phyloP scores from a whole-genome alignment of 1,140 invertebrate genomes.

The Melitaea cinxia region DNA sequence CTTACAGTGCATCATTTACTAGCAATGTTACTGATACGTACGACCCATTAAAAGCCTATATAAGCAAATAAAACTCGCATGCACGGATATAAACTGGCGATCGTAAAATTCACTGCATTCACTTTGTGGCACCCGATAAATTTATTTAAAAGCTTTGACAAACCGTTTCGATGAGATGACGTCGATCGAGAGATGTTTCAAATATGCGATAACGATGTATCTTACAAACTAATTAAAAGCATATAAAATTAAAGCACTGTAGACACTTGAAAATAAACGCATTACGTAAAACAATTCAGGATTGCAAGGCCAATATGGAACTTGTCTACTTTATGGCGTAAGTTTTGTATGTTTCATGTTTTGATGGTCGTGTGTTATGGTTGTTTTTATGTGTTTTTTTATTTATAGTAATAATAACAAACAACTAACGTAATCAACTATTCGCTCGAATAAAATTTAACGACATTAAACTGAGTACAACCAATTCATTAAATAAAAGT shows the following conservation, averaged over 20 bases:
- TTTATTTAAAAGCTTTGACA: slow-evolving; percentile 73
- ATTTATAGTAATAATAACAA: slow-evolving; percentile 11
- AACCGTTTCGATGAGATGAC: slow-evolving; percentile 27
- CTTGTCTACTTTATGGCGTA: slow-evolving; percentile 27
- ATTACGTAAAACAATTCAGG: not conserved
- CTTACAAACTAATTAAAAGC: not conserved
- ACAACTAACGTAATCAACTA: not conserved
- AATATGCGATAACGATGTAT: not conserved
- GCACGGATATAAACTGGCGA: slow-evolving; percentile 61
- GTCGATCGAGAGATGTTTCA: slow-evolving; percentile 10
- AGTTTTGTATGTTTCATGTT: slow-evolving; percentile 29
- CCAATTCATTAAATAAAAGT: too few species aligned
- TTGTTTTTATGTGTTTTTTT: slow-evolving; percentile 19
- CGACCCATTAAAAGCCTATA: slow-evolving; percentile 73
- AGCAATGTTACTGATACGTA: slow-evolving; percentile 65
- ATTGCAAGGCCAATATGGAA: slow-evolving; percentile 3
- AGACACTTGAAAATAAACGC: not conserved
- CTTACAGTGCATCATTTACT: slow-evolving; percentile 62
- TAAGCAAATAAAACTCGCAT: slow-evolving; percentile 76
- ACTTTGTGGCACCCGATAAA: slow-evolving; percentile 67
- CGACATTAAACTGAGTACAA: too few species aligned
- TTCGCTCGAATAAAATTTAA: not conserved
- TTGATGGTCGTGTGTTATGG: slow-evolving; percentile 15
- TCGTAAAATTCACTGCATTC: slow-evolving; percentile 75
- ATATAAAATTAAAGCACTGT: not conserved